These are phyloP conservation scores for Helicoverpa zea DNA, from an alignment of 1,140 invertebrate genomes.

Conservation along the genomic window DNA sequence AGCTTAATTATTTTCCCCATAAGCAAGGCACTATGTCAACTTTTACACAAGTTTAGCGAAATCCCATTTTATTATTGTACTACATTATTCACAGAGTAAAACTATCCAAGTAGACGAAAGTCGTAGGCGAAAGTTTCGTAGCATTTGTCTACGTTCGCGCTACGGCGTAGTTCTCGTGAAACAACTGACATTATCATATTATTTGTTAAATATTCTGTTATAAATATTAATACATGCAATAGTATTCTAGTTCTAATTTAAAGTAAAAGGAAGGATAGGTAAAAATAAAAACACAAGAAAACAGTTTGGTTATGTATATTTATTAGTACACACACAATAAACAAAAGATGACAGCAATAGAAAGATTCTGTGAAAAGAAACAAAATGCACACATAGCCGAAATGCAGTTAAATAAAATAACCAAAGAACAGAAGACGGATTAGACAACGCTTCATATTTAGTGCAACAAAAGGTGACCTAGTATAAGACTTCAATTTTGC, in stretches of 20 bases:
- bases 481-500: background rate
- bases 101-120: constrained; percentile 5
- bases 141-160: constrained; percentile 1
- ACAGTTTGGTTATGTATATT: constrained; percentile 1
- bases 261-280: background rate
- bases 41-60: too few relatives aligned
- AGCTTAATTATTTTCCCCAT: too few relatives aligned
- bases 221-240: constrained; percentile 20
- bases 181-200: background rate
- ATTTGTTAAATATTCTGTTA: background rate
- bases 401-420: too few relatives aligned
- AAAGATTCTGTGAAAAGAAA: too few relatives aligned
- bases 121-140: constrained; percentile 13
- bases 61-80: too few relatives aligned
- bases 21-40: too few relatives aligned
- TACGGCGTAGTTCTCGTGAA: constrained; percentile 23
- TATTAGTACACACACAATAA: background rate
- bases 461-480: background rate
- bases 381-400: too few relatives aligned
- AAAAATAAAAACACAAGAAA: constrained; percentile 5
- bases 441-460: background rate
- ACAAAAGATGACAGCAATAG: background rate
- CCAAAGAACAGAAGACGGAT: background rate
- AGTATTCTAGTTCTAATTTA: background rate
- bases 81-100: too few relatives aligned